Base-by-base conservation (phyloP, 2,113 vertebrate genomes). In the Tapirus terrestris region DNA sequence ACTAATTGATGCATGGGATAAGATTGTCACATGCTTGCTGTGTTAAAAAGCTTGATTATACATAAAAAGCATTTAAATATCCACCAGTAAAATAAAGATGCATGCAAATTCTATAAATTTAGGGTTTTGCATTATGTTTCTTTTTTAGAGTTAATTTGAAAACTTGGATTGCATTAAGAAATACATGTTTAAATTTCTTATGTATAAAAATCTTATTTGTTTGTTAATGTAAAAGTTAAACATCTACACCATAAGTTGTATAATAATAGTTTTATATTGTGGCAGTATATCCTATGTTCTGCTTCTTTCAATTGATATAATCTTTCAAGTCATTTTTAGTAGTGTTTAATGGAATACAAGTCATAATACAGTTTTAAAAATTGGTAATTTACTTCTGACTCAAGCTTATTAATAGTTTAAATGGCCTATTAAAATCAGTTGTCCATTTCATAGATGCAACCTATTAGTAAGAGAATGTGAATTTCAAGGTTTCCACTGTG, bases 1-100 rank as follows among this genome's bases (percentile, higher is more conserved):
- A 99, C 99, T 99, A 99, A 99, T 99, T 99, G 99, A 99, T 99
- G 99, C 99, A 99, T 99, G 99, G 99, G 99, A 99, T 99, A 99
- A 99, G 99, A 99, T 99, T 99, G 99, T 99, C 99, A 99, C 99
- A 99, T 99, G 99, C 99, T 99, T 99, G 99, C 99, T 99, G 99
- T 99, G 99, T 99, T 99, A 98, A 98, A 98, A 99, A 99, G 99
- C 98, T 99, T 99, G 98, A 99, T 97, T 98, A 98, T 94, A 97
- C 93, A 95, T 98, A 98, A 98, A 98, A 97, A 99, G 99, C 98
- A 99, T 99, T 99, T 98, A 98, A 98, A 98, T 98, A 98, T 99
- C 98, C 99, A 99, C 98, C 98, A 99, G 97, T 99, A 99, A 98
- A 98, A 98, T 99, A 98, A 99, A 98, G 98, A 99, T 99, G 99